These are phyloP conservation scores for Orthosia cruda DNA, from an alignment of 2,888 invertebrate species.

Conservation along the genomic window DNA sequence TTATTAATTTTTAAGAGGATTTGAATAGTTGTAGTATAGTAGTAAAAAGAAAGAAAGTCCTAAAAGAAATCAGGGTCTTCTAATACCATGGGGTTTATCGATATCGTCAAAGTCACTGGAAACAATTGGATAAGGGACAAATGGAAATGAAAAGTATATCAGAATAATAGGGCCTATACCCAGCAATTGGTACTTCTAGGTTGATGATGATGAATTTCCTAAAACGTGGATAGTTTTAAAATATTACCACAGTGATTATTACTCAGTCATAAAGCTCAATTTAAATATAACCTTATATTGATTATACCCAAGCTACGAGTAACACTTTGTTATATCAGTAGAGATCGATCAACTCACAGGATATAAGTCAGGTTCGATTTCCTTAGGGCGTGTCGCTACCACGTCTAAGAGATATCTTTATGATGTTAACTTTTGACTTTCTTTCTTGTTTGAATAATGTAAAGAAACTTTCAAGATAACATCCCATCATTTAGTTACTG, in stretches of 20 bases:
- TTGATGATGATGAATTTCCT: too few relatives aligned
- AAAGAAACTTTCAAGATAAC: not conserved
- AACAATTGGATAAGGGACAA: too few relatives aligned
- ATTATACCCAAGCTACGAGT: not conserved
- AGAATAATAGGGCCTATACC: too few relatives aligned
- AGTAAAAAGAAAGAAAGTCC: too few relatives aligned
- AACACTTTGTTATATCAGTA: not conserved
- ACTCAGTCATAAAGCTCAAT: not conserved
- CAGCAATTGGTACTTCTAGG: too few relatives aligned
- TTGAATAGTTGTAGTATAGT: not conserved
- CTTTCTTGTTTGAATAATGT: not conserved
- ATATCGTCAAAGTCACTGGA: too few relatives aligned
- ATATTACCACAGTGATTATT: not conserved
- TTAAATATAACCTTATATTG: not conserved
- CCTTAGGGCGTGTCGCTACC: too few relatives aligned
- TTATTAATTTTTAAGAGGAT: not conserved
- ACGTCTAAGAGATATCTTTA: conserved; percentile 21
- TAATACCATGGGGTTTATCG: too few relatives aligned
- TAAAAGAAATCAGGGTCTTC: too few relatives aligned
- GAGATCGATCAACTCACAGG: conserved; percentile 26
- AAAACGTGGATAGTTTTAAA: not conserved
- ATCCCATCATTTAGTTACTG: not conserved
- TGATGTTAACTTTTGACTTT: not conserved
- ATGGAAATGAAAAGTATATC: too few relatives aligned
- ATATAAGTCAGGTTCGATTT: conserved; percentile 12